These are phyloP conservation scores for Streptopelia turtur DNA, from an alignment of 2,797 vertebrate genomes.

Conservation along the genomic window DNA sequence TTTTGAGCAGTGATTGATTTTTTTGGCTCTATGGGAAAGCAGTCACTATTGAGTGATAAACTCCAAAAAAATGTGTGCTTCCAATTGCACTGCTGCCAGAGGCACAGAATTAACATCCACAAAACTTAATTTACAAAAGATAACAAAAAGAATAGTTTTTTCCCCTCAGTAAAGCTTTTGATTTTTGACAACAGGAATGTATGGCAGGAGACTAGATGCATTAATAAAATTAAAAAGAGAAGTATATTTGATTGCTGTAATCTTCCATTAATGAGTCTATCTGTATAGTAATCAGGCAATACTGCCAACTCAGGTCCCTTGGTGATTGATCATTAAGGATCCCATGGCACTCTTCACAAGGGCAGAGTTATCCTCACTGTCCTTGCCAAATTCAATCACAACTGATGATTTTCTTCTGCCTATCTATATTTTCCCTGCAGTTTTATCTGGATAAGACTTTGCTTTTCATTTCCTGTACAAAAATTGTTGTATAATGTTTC, in stretches of 20 bases:
- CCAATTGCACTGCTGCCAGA: not conserved
- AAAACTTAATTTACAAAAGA: not conserved
- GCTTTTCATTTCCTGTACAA: slow-evolving; percentile 27
- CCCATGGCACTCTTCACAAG: not conserved
- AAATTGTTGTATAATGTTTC: not conserved
- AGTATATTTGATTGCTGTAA: not conserved
- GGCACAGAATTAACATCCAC: not conserved
- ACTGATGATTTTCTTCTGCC: slow-evolving; percentile 33
- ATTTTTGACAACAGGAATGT: slow-evolving; percentile 13
- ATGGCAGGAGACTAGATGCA: not conserved
- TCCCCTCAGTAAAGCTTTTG: not conserved
- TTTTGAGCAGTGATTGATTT: slow-evolving; percentile 69
- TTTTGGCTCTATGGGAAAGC: slow-evolving; percentile 63
- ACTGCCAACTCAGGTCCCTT: not conserved
- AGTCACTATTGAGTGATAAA: slow-evolving; percentile 67
- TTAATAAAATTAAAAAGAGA: not conserved
- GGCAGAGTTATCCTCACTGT: not conserved
- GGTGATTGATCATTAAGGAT: slow-evolving; percentile 18
- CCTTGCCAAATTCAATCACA: slow-evolving; percentile 31
- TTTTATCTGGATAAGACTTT: slow-evolving; percentile 35
- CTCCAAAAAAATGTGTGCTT: not conserved
- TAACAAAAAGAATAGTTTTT: not conserved
- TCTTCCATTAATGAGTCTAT: not conserved
- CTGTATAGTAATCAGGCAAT: not conserved
- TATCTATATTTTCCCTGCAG: slow-evolving; percentile 11